Conservation (phyloP, 2,113 vertebrate genomes). For the Mus pahari region DNA sequence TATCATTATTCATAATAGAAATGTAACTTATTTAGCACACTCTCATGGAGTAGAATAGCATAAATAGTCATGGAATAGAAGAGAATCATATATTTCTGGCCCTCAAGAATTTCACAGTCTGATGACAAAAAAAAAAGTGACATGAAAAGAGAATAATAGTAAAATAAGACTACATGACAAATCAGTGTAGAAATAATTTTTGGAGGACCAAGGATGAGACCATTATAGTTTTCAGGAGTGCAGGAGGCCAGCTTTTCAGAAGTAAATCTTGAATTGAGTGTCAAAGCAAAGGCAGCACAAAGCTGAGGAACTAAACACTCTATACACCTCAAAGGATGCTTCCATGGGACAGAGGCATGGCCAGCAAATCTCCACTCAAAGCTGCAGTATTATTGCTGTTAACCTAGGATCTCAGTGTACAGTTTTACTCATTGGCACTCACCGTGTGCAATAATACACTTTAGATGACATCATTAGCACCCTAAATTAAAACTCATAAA, state of each 20-base stretch:
- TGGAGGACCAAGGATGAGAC: rapidly evolving
- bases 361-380: background rate
- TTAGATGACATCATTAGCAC: background rate
- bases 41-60: background rate
- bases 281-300: background rate
- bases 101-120: background rate
- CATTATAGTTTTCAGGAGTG: background rate
- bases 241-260: background rate
- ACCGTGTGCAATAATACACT: background rate
- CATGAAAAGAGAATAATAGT: background rate
- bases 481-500: background rate
- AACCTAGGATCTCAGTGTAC: background rate
- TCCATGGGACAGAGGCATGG: background rate
- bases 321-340: background rate
- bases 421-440: background rate
- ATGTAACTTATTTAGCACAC: background rate
- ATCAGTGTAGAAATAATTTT: background rate
- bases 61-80: background rate
- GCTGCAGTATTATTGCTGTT: background rate
- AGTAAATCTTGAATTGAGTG: background rate
- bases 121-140: background rate
- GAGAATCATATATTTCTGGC: background rate
- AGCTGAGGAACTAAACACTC: background rate
- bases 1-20: background rate
- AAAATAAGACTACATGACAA: background rate